phyloP scores from a whole-genome alignment of 2,888 invertebrate genomes.

The Drosophila sordidapex region DNA sequence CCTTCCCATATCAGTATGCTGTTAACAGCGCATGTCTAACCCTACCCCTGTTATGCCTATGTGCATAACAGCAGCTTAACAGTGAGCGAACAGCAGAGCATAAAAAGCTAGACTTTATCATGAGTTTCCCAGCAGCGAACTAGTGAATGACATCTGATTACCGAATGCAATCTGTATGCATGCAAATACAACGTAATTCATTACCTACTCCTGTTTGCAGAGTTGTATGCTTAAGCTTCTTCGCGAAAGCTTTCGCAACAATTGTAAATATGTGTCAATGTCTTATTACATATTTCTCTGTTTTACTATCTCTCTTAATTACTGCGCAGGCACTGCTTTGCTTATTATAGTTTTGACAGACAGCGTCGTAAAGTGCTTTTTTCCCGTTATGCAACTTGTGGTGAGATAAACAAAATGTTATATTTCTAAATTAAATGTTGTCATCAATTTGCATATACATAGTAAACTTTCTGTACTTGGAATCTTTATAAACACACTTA shows the following conservation, averaged over 20 bases:
- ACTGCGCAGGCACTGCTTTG: not conserved
- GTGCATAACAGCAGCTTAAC: slow-evolving; percentile 20
- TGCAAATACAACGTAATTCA: not conserved
- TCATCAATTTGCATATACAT: not conserved
- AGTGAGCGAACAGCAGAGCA: slow-evolving; percentile 8
- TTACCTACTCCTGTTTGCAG: not conserved
- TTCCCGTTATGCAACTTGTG: not conserved
- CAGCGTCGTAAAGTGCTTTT: not conserved
- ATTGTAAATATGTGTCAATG: not conserved
- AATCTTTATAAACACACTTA: not conserved
- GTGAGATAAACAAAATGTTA: not conserved
- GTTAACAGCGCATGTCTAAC: slow-evolving; percentile 5
- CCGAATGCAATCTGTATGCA: not conserved
- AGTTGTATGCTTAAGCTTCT: not conserved
- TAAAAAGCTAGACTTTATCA: not conserved
- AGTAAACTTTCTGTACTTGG: not conserved
- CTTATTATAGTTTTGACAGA: not conserved
- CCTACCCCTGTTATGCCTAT: slow-evolving; percentile 28
- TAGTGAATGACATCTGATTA: not conserved
- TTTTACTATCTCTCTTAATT: not conserved
- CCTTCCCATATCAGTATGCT: not conserved
- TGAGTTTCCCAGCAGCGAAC: not conserved
- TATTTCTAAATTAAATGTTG: not conserved
- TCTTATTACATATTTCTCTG: not conserved
- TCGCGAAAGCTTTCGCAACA: not conserved